Conservation (phyloP, 2,113 vertebrate genomes). For the Raphicerus campestris region DNA sequence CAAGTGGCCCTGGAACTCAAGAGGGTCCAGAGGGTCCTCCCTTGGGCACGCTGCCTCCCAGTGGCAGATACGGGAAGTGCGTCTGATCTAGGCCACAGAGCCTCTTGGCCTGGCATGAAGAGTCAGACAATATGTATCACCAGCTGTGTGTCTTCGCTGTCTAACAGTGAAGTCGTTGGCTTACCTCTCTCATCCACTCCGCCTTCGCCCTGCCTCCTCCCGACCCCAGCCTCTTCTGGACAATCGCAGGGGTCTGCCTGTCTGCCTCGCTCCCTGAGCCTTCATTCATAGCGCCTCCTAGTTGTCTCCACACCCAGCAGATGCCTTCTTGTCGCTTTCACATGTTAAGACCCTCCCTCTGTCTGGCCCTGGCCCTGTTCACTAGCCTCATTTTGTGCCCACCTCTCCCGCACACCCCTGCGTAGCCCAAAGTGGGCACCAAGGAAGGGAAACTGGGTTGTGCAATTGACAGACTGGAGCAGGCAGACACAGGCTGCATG, state of each 20-base stretch:
- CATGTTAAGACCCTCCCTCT: background rate
- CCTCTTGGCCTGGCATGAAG: background rate
- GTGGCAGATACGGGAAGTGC: background rate
- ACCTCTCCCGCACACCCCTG: background rate
- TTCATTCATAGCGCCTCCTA: background rate
- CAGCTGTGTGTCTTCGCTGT: rapidly evolving
- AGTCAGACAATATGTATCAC: background rate
- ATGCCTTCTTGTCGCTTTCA: background rate
- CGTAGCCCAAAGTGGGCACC: rapidly evolving
- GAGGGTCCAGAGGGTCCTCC: background rate
- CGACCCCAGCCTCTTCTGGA: background rate
- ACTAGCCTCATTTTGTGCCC: background rate
- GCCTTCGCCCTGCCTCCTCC: too few relatives aligned
- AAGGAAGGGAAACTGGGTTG: background rate
- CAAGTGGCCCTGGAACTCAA: background rate
- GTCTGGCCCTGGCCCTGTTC: background rate
- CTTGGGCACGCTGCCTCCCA: constrained; percentile 1
- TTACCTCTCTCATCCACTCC: background rate
- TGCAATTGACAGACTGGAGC: background rate
- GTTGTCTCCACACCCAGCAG: background rate
- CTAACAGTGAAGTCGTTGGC: rapidly evolving
- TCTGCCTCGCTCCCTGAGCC: rapidly evolving
- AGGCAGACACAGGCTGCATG: background rate
- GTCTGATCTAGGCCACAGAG: rapidly evolving
- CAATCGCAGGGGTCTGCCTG: background rate